These are phyloP conservation scores for Scelioninae gen. 1 DNA, from an alignment of 2,888 invertebrate genomes.

Conservation along the genomic window DNA sequence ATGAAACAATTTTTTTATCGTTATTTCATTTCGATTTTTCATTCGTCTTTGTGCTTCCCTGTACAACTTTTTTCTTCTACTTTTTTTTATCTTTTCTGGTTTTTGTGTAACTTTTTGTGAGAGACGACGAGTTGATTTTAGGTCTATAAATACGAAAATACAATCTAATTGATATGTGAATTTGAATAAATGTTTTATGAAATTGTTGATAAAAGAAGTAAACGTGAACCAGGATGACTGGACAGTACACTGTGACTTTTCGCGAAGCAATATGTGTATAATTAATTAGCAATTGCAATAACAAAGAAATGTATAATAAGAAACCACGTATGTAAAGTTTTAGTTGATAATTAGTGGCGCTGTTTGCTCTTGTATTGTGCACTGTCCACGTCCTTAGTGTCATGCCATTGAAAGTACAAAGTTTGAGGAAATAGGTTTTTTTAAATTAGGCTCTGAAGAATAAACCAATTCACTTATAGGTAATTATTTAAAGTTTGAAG, in stretches of 20 bases:
- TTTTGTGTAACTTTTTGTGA: conserved; percentile 8
- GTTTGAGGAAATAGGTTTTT: conserved; percentile 33
- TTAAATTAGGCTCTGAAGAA: conserved; percentile 30
- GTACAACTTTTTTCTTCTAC: neutral
- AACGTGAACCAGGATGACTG: conserved; percentile 19
- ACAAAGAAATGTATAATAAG: conserved; percentile 21
- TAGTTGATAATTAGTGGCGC: conserved; percentile 1
- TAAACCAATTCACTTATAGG: conserved; percentile 23
- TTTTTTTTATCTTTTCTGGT: neutral
- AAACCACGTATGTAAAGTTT: neutral
- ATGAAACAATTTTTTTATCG: no score
- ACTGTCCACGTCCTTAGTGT: conserved; percentile 39
- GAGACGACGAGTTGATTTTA: conserved; percentile 17
- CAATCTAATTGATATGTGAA: conserved; percentile 24
- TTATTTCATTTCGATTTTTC: no score
- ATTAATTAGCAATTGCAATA: conserved; percentile 25
- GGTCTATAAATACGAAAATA: conserved; percentile 17
- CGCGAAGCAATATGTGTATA: conserved; percentile 22
- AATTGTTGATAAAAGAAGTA: neutral
- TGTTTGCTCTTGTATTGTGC: conserved; percentile 24
- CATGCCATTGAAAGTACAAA: conserved; percentile 59
- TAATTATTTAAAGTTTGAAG: conserved; percentile 31
- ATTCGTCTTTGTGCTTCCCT: conserved; percentile 6
- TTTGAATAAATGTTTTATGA: conserved; percentile 3
- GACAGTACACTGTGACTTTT: conserved; percentile 35